These are phyloP conservation scores for Bergia sp. DNA, from an alignment of 92 coral and sea anemone genomes.

Conservation along the genomic window DNA sequence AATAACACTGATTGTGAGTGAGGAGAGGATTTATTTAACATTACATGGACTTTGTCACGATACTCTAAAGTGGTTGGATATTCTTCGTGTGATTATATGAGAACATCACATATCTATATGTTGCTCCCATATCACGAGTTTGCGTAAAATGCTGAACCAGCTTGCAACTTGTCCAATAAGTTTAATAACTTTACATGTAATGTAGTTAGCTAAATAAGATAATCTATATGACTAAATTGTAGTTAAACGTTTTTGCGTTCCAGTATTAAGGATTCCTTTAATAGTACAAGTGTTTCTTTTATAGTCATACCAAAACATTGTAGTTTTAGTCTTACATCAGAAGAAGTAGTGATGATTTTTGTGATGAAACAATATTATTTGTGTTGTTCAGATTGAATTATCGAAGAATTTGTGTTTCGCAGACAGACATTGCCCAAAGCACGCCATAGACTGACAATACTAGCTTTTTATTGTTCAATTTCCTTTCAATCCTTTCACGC, in stretches of 20 bases:
- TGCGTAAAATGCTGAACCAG: not conserved
- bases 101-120: not conserved
- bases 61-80: not conserved
- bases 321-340: not conserved
- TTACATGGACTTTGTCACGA: no score
- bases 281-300: no score
- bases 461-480: not conserved
- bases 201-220: not conserved
- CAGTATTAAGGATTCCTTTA: no score
- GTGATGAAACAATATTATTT: not conserved
- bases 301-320: not conserved
- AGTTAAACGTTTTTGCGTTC: no score
- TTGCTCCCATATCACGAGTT: not conserved
- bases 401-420: not conserved
- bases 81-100: not conserved
- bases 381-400: not conserved
- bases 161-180: not conserved
- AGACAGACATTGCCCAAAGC: slow-evolving; percentile 1
- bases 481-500: not conserved
- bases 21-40: no score
- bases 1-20: no score
- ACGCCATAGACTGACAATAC: not conserved
- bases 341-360: not conserved
- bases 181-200: not conserved
- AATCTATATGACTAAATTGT: no score